Evolutionary conservation across 1,140 invertebrate species (phyloP).

Genomic region (Brachionus manjavacas): DNA sequence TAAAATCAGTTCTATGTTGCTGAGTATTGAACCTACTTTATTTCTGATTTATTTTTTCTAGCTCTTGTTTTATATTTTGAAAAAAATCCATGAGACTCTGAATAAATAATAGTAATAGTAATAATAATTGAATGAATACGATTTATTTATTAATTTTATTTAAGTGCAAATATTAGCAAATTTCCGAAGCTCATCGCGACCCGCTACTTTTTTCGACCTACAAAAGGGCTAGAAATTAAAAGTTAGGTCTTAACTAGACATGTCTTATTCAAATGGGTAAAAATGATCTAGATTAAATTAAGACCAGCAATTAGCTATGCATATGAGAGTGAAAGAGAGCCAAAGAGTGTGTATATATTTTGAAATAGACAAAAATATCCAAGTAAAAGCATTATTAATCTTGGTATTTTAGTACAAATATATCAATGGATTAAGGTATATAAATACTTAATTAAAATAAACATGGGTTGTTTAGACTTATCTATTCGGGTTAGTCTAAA

Average conservation of each 20-base stretch:
- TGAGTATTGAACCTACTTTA: too few species aligned
- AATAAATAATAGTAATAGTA: too few species aligned
- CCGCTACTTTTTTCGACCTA: not conserved
- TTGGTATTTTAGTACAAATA: slow-evolving; percentile 37
- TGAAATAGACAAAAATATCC: not conserved
- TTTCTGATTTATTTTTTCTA: too few species aligned
- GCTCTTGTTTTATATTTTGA: too few species aligned
- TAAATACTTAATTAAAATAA: slow-evolving; percentile 39
- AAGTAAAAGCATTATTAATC: slow-evolving; percentile 30
- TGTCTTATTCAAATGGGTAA: not conserved
- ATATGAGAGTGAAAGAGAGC: not conserved
- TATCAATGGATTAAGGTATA: slow-evolving; percentile 35
- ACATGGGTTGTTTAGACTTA: slow-evolving; percentile 32
- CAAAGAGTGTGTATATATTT: not conserved
- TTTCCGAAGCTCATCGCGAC: not conserved
- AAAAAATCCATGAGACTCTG: too few species aligned
- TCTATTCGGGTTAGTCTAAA: not conserved
- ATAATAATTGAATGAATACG: not conserved
- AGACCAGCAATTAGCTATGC: not conserved
- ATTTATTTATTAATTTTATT: not conserved
- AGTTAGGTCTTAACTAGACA: not conserved
- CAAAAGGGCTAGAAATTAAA: slow-evolving; percentile 1
- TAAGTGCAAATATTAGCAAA: not conserved
- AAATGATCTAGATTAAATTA: slow-evolving; percentile 11
- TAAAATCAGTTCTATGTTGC: too few species aligned